These are phyloP conservation scores for Perizoma affinitatum DNA, from an alignment of 2,888 invertebrate species.

Conservation along the genomic window DNA sequence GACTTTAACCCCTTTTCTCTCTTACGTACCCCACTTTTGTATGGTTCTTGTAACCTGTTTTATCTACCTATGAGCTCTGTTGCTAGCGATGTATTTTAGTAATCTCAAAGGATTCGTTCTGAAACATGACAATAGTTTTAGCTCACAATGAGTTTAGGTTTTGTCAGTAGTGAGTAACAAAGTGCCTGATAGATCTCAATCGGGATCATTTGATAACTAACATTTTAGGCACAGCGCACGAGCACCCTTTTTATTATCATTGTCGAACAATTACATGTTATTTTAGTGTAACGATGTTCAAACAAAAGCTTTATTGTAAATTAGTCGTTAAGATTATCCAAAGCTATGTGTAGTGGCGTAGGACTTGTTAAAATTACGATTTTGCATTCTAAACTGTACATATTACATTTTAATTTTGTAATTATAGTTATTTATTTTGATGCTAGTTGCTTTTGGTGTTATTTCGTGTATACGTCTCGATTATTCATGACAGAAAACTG, in stretches of 20 bases:
- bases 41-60: background rate
- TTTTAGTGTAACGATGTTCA: constrained; percentile 79
- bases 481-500: constrained; percentile 71
- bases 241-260: constrained; percentile 61
- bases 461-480: constrained; percentile 57
- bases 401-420: constrained; percentile 62
- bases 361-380: constrained; percentile 62
- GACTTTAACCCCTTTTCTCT: constrained; percentile 12
- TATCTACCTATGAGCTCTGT: constrained; percentile 2
- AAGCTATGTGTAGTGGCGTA: constrained; percentile 76
- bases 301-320: constrained; percentile 80
- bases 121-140: constrained; percentile 40
- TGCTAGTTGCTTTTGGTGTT: constrained; percentile 71
- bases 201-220: constrained; percentile 40
- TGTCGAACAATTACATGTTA: constrained; percentile 60
- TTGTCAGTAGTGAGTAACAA: constrained; percentile 37
- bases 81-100: constrained; percentile 1
- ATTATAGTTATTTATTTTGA: constrained; percentile 78
- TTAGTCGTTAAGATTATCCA: constrained; percentile 75
- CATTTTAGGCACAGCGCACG: constrained; percentile 44
- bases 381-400: constrained; percentile 66
- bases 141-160: constrained; percentile 34
- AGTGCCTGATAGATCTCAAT: constrained; percentile 39
- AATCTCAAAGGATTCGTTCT: constrained; percentile 29
- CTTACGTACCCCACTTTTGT: background rate